Conservation (phyloP, 35 echinoderm and acorn worm genomes). For the Chiridota heheva region DNA sequence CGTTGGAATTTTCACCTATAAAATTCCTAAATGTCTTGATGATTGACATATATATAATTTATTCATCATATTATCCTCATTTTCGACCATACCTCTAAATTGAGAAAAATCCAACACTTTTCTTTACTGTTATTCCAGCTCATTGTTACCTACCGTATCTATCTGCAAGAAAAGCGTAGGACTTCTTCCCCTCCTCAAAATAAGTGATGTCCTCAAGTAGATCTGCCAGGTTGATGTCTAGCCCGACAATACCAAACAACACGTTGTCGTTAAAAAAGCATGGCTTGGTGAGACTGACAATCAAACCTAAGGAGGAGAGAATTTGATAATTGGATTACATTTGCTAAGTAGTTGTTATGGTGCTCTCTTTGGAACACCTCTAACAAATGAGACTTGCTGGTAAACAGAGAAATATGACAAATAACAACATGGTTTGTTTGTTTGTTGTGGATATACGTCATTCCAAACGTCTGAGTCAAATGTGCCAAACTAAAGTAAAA, state of each 20-base stretch:
- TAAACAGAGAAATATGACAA: neutral
- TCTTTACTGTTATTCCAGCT: neutral
- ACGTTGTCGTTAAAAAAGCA: conserved; percentile 68
- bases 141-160: conserved; percentile 54
- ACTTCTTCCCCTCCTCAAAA: conserved; percentile 83
- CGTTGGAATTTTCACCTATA: neutral
- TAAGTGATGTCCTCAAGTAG: conserved; percentile 87
- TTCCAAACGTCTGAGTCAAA: too few species aligned
- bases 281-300: conserved; percentile 81
- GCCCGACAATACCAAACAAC: conserved; percentile 69
- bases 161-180: conserved; percentile 90
- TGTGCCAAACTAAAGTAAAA: too few species aligned
- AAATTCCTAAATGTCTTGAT: neutral
- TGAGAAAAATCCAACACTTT: neutral
- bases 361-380: neutral
- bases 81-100: neutral
- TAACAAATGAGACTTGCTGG: neutral
- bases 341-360: too few species aligned
- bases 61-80: neutral
- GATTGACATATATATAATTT: neutral
- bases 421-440: neutral
- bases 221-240: conserved; percentile 86
- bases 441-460: too few species aligned
- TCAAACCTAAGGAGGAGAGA: conserved; percentile 51
- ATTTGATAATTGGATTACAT: neutral